Conservation (phyloP, 2,113 vertebrate species). For the Melospiza melodia region DNA sequence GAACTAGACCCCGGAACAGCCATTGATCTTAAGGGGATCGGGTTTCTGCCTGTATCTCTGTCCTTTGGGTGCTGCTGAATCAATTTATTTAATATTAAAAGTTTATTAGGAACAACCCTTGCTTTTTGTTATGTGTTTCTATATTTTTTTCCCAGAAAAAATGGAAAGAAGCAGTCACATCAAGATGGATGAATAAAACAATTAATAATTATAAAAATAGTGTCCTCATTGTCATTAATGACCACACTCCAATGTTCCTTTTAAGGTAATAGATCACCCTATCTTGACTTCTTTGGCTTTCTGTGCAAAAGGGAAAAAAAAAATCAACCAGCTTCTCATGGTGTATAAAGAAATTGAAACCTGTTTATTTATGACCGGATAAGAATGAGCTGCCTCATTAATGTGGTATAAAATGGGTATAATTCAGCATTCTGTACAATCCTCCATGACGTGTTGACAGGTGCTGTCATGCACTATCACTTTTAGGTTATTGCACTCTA, state of each 20-base stretch:
- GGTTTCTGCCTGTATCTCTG: background rate
- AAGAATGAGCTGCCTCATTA: conserved; percentile 60
- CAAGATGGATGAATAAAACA: background rate
- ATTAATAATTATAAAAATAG: background rate
- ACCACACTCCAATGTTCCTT: background rate
- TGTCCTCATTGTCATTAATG: background rate
- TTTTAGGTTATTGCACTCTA: conserved; percentile 63
- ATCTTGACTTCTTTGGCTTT: background rate
- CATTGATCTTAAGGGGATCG: background rate
- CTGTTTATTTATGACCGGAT: conserved; percentile 64
- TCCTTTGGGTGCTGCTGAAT: background rate
- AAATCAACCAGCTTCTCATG: background rate
- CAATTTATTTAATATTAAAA: background rate
- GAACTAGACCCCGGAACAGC: background rate
- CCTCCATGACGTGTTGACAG: conserved; percentile 62
- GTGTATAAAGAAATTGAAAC: conserved; percentile 41
- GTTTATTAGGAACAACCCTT: background rate
- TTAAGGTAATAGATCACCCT: background rate
- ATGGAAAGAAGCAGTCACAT: background rate
- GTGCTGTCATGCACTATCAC: conserved; percentile 71
- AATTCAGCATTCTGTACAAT: conserved; percentile 69
- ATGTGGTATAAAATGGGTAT: conserved; percentile 63
- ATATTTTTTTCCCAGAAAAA: background rate
- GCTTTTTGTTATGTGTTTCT: background rate
- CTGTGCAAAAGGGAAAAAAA: background rate